Evolutionary conservation across 2,113 vertebrate genomes (phyloP), one percentile per base, ranked within the genome.

Genomic region (Parus major): DNA sequence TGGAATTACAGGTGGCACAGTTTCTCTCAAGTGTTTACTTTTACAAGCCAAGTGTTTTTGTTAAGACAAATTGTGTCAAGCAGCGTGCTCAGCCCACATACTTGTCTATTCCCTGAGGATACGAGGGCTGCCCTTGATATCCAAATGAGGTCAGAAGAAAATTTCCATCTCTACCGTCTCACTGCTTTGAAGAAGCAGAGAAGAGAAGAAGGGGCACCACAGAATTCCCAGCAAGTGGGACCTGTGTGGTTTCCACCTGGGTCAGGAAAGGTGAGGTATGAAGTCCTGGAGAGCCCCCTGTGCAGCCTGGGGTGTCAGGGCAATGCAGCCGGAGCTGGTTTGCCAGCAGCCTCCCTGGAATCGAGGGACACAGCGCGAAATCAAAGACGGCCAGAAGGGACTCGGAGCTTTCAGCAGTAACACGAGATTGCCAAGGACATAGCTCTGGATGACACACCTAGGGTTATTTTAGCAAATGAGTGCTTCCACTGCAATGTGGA

Each of bases 381-480:
- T 46, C 86, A 63, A 81, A 94, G 68, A 61, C 17, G 18, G 56
- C 82, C 60, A 85, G 70, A 91, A 66, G 15, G 47, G 72, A 55
- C n/a, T 65, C 57, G 3, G 63, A 72, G 52, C 87, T 94, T 91
- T 92, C 81, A 86, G 27, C 47, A 77, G 88, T 42, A 88, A 87
- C 10, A 0, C 39, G 72, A 93, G 91, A 50, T 52, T 89, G 72
- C 78, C 88, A 93, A 96, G 92, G 79, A 87, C 77, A 83, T 78
- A 79, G 81, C 55, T 93, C n/a, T 71, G 82, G 82, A 72, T 92
- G 93, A 95, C 79, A 88, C 46, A 93, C 35, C 46, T 64, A 71
- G n/a, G 61, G 84, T 70, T 96, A 78, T 84, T 93, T 95, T 94
- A 95, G 92, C 83, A 91, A 82, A 75, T 63, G 69, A 92, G 50